A percentile compares a stretch with the other conserved stretches of the same genome.
These are phyloP conservation scores for Lepidotrigona ventralis DNA, from an alignment of 1,140 invertebrate genomes.

Conservation along the genomic window DNA sequence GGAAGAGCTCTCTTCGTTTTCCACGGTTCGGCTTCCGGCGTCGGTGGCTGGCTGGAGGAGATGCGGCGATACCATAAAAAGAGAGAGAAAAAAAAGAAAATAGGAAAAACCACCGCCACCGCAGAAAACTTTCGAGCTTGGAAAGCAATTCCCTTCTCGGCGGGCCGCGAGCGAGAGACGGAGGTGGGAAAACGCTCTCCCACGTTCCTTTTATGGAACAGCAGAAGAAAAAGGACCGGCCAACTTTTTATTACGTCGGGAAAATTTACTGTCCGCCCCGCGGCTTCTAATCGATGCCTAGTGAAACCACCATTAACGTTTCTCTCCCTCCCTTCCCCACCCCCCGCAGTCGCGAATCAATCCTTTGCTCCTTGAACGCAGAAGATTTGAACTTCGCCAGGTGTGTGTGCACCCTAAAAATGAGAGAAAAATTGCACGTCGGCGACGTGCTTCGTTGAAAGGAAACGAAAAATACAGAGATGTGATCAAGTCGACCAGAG, in stretches of 20 bases:
- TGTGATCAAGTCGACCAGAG: too few relatives aligned
- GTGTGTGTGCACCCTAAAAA: too few relatives aligned
- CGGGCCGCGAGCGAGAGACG: slow-evolving; percentile 50
- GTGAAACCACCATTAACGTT: slow-evolving; percentile 3
- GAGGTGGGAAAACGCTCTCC: slow-evolving; percentile 41
- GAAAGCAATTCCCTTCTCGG: slow-evolving; percentile 60
- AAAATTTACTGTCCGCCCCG: slow-evolving; percentile 26
- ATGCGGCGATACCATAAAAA: slow-evolving; percentile 37
- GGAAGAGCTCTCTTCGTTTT: slow-evolving; percentile 13
- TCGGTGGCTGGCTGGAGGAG: slow-evolving; percentile 19
- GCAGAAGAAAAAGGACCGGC: slow-evolving; percentile 41
- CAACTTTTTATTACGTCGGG: slow-evolving; percentile 40
- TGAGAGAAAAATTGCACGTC: too few relatives aligned
- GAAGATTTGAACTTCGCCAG: too few relatives aligned
- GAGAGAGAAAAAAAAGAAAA: slow-evolving; percentile 42
- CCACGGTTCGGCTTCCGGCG: slow-evolving; percentile 25
- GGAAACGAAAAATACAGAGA: too few relatives aligned
- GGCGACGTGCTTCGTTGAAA: too few relatives aligned
- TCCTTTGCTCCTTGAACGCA: not conserved
- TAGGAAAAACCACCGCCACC: slow-evolving; percentile 59
- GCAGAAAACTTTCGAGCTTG: slow-evolving; percentile 62
- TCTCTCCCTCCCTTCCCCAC: too few relatives aligned
- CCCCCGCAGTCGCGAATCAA: not conserved
- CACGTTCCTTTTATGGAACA: slow-evolving; percentile 34
- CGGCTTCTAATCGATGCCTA: slow-evolving; percentile 38